Percentiles rank a stretch among this genome's conserved stretches.
These are phyloP conservation scores for Lycaena phlaeas DNA, from an alignment of 2,888 invertebrate species.

Conservation along the genomic window DNA sequence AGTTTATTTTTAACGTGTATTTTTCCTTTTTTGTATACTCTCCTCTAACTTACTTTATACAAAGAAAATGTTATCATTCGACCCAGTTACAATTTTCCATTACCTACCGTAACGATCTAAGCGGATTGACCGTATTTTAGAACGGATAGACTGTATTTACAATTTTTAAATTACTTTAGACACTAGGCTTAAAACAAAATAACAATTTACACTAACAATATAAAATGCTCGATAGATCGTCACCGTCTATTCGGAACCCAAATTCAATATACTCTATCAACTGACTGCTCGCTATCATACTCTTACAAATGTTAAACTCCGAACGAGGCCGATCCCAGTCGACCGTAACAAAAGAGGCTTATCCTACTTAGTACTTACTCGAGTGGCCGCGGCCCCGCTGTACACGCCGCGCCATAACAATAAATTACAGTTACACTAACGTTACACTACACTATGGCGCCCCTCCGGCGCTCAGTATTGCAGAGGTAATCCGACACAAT, in stretches of 20 bases:
- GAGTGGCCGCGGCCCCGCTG: conserved; percentile 41
- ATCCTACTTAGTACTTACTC: conserved; percentile 62
- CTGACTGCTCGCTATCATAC: conserved; percentile 52
- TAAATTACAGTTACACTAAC: conserved; percentile 34
- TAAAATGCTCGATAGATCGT: conserved; percentile 70
- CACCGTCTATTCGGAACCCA: conserved; percentile 60
- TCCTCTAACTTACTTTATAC: conserved; percentile 47
- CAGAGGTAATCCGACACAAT: conserved; percentile 59
- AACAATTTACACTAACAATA: conserved; percentile 72
- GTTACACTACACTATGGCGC: conserved; percentile 39
- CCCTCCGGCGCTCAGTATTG: conserved; percentile 36
- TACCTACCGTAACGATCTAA: conserved; percentile 62
- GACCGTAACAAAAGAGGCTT: conserved; percentile 70
- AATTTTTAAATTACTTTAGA: conserved; percentile 66
- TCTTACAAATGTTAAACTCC: conserved; percentile 66
- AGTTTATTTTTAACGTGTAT: conserved; percentile 71
- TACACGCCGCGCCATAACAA: conserved; percentile 35
- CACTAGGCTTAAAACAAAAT: conserved; percentile 70
- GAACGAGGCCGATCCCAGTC: conserved; percentile 66
- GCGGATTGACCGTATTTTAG: conserved; percentile 58
- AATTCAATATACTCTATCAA: conserved; percentile 62
- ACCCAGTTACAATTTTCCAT: conserved; percentile 61
- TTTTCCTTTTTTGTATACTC: conserved; percentile 48
- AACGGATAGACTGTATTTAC: conserved; percentile 65
- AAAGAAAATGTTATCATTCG: conserved; percentile 45